These are phyloP conservation scores for Clarias laeviceps DNA, from an alignment of 2,797 vertebrate genomes.

Conservation along the genomic window DNA sequence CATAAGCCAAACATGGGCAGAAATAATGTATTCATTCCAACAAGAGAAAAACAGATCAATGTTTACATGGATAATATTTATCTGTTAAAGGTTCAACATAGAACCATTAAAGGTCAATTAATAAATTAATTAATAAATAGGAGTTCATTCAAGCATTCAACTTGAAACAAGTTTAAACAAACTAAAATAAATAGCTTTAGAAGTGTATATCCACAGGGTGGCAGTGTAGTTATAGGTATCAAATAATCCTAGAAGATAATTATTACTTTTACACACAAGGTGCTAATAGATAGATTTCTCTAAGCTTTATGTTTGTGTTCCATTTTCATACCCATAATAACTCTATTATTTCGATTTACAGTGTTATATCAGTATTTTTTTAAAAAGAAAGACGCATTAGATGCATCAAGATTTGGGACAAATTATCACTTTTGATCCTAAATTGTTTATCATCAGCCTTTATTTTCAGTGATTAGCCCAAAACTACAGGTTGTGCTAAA, in stretches of 20 bases:
- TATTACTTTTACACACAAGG: not conserved
- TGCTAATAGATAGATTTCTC: not conserved
- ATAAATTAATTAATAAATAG: no score
- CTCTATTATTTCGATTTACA: not conserved
- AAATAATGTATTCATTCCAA: no score
- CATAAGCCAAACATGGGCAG: no score
- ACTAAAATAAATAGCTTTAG: not conserved
- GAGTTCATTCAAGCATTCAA: not conserved
- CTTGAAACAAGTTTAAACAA: not conserved
- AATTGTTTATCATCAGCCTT: not conserved
- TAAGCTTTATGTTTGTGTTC: not conserved
- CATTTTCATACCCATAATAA: no score
- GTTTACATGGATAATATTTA: no score
- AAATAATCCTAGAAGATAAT: not conserved
- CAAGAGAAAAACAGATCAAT: no score
- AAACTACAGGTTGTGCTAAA: not conserved
- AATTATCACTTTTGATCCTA: not conserved
- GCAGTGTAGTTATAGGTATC: slow-evolving; percentile 12
- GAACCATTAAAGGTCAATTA: no score
- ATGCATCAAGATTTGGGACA: not conserved
- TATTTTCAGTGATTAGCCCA: not conserved
- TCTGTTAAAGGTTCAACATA: no score
- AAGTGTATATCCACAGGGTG: not conserved
- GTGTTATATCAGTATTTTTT: not conserved
- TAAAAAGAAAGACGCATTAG: not conserved